A percentile compares a stretch with the other conserved stretches of the same genome.
These are phyloP conservation scores for Vimba vimba DNA, from an alignment of 2,113 vertebrate species.

Conservation along the genomic window DNA sequence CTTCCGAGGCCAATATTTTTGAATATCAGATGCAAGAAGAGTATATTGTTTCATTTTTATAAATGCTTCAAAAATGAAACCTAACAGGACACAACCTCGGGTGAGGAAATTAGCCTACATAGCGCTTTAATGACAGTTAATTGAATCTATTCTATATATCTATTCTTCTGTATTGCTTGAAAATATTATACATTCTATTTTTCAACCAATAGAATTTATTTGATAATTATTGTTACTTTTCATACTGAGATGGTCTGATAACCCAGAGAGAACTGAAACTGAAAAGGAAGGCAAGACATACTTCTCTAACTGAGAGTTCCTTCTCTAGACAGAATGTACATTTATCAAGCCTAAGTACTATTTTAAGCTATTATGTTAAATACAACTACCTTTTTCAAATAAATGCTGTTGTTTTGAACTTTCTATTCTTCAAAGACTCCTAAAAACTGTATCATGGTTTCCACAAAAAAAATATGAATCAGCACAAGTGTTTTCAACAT, in stretches of 20 bases:
- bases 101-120: background rate
- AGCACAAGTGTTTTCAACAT: background rate
- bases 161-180: background rate
- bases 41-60: background rate
- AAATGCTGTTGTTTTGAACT: too few relatives aligned
- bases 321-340: background rate
- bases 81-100: constrained; percentile 39
- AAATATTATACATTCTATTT: background rate
- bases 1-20: background rate
- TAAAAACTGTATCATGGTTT: too few relatives aligned
- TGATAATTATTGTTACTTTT: background rate
- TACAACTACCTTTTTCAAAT: background rate
- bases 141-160: background rate
- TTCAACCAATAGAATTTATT: too few relatives aligned
- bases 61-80: constrained; percentile 33
- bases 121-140: background rate
- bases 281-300: constrained; percentile 63
- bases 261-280: constrained; percentile 51
- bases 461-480: too few relatives aligned
- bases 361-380: background rate
- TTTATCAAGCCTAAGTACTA: background rate
- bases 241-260: constrained; percentile 45
- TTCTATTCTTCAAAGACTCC: too few relatives aligned
- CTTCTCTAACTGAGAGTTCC: background rate
- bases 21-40: background rate